These are phyloP conservation scores for Adoxophyes honmai DNA, from an alignment of 1,140 invertebrate genomes.

Conservation along the genomic window DNA sequence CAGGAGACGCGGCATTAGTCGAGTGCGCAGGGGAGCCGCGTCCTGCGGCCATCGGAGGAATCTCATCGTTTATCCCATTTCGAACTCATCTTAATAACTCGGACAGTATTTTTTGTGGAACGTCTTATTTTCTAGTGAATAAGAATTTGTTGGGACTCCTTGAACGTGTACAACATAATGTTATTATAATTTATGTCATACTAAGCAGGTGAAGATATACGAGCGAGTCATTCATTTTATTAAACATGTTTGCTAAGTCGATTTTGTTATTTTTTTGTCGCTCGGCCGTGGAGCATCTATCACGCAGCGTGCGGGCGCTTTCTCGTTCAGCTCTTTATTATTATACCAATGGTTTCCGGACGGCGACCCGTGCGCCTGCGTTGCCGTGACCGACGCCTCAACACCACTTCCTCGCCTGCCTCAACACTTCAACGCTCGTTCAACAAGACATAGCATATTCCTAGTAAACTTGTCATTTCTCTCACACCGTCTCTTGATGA, in stretches of 20 bases:
- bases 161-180: conserved; percentile 72
- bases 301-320: conserved; percentile 68
- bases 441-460: too few species aligned
- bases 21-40: conserved; percentile 28
- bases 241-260: conserved; percentile 58
- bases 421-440: too few species aligned
- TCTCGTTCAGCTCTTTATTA: conserved; percentile 58
- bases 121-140: conserved; percentile 69
- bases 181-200: conserved; percentile 76
- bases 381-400: too few species aligned
- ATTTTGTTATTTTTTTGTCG: conserved; percentile 69
- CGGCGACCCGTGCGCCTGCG: not conserved
- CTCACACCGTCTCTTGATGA: too few species aligned
- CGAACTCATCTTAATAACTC: conserved; percentile 52
- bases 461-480: too few species aligned
- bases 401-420: too few species aligned
- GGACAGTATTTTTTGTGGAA: conserved; percentile 60
- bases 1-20: conserved; percentile 41
- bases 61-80: conserved; percentile 54
- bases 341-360: conserved; percentile 70
- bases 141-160: conserved; percentile 69
- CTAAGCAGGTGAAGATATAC: conserved; percentile 75
- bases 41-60: conserved; percentile 44
- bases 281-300: conserved; percentile 56
- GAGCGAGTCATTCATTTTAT: conserved; percentile 45